A percentile compares a stretch with the other conserved stretches of the same genome.
Evolutionary conservation across 2,797 vertebrate species (phyloP).

Genomic region (Phataginus tetradactyla): DNA sequence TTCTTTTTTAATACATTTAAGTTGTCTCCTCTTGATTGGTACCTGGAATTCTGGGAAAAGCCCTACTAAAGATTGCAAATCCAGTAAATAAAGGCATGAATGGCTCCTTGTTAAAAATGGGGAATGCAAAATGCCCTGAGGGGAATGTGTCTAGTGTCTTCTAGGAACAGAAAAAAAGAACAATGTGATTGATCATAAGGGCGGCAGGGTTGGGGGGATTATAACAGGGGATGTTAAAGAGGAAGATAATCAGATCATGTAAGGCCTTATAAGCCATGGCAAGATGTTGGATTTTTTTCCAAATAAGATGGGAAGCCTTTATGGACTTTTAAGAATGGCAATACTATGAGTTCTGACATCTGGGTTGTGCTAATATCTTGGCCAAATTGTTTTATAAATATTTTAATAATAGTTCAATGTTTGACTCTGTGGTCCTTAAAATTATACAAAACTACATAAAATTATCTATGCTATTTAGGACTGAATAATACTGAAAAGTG

Average conservation of each 20-base stretch:
- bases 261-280: background rate
- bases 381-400: background rate
- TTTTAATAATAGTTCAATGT: background rate
- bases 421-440: background rate
- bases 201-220: background rate
- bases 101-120: background rate
- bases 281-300: background rate
- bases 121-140: background rate
- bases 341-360: background rate
- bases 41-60: background rate
- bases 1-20: background rate
- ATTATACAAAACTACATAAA: background rate
- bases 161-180: background rate
- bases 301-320: background rate
- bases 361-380: background rate
- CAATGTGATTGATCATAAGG: background rate
- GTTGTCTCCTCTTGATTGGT: background rate
- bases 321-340: background rate
- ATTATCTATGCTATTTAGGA: background rate
- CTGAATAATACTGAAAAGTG: background rate
- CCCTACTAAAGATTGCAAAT: background rate
- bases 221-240: background rate
- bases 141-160: background rate
- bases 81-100: background rate
- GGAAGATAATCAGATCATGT: rapidly evolving